Percentiles rank a stretch among this genome's conserved stretches.
These are phyloP conservation scores for Vimba vimba DNA, from an alignment of 2,113 vertebrate genomes.

Conservation along the genomic window DNA sequence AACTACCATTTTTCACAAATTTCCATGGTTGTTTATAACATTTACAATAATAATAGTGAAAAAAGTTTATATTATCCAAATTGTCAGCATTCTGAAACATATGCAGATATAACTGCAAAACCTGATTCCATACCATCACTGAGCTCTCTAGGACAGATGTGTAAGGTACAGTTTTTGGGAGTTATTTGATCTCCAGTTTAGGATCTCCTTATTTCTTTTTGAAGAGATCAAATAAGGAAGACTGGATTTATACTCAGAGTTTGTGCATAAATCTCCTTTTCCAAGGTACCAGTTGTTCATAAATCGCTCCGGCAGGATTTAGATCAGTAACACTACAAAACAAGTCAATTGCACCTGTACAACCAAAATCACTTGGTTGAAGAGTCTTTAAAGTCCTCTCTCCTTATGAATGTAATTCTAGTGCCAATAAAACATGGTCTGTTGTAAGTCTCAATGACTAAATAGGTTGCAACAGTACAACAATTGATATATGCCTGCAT, in stretches of 20 bases:
- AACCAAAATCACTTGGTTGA: background rate
- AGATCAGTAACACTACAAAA: background rate
- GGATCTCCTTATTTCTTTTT: background rate
- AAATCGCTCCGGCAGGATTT: background rate
- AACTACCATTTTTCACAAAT: slow-evolving; percentile 84
- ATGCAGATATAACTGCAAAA: background rate
- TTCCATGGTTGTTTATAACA: background rate
- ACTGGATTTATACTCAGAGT: too few relatives aligned
- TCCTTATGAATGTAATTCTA: background rate
- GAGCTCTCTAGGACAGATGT: background rate
- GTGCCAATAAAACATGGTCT: background rate
- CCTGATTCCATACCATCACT: background rate
- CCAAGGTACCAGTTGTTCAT: background rate
- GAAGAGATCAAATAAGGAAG: background rate
- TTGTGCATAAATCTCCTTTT: too few relatives aligned
- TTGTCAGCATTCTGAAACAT: background rate
- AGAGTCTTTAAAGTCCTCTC: background rate
- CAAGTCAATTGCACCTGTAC: background rate
- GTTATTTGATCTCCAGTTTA: background rate
- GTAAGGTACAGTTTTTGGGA: background rate
- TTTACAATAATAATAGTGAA: background rate
- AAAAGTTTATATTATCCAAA: background rate
- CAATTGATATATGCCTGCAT: background rate
- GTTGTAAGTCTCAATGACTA: background rate
- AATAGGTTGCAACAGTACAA: background rate